Base-by-base conservation (phyloP, 1,140 invertebrate genomes). In the Parapsyche elsis region DNA sequence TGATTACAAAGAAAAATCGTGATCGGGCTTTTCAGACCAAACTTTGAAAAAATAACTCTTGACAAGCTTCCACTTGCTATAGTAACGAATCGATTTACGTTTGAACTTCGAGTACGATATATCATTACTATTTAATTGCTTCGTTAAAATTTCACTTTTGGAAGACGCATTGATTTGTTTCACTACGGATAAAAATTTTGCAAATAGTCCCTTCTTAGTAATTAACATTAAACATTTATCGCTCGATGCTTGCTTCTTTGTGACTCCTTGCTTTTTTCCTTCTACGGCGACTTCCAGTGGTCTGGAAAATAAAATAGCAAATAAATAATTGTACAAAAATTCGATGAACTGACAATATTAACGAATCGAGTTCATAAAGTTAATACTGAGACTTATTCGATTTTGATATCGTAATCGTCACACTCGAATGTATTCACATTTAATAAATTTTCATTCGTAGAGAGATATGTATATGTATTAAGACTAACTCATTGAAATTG, bases 191-290 rank as follows among this genome's bases (percentile, higher is more conserved):
- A 91, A 73, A 85, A 93, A 94, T 30, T 78, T 88, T 84, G 88
- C 84, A 70, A 93, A 91, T 4, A 95, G 80, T 83, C 90, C 90
- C 83, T 89, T 89, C 89, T 94, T 93, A 84, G 91, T 93, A 70
- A 95, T 89, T 73, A 87, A 85, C 80, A 95, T 85, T 78, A 87
- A 88, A 77, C 85, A 89, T 57, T 86, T 88, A 38, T 90, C 86
- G 83, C 87, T 91, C 71, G 90, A 84, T 14, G 88, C 79, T 75
- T 90, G 91, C 85, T 94, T 96, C 84, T 94, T 95, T 0, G 95
- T 96, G 12, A 92, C 87, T 1, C 96, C 96, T 87, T 95, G 93
- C 81, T 92, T 94, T 84, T 90, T 92, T 30, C 96, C 96, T 86
- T 94, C 92, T 0, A 96, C 93, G 61, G 92, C 90, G 14, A 97